phyloP scores from a whole-genome alignment of 2,888 invertebrate species.

The Amiota mariae region DNA sequence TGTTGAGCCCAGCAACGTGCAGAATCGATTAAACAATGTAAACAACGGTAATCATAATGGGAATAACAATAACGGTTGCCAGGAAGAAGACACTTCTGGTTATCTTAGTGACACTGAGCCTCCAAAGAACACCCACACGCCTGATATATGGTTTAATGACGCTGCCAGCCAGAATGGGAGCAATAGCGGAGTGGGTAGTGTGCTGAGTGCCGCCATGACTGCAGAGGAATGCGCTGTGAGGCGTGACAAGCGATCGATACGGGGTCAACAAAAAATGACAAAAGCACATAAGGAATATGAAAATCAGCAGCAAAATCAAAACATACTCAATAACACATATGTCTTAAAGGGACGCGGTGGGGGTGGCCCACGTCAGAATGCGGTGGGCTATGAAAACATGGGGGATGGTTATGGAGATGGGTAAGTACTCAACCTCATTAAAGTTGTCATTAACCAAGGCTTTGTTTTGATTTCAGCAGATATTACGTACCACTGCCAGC shows the following conservation, averaged over 20 bases:
- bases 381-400: conserved; percentile 49
- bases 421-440: conserved; percentile 46
- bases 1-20: conserved; percentile 59
- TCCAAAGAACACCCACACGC: conserved; percentile 75
- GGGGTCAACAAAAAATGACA: conserved; percentile 42
- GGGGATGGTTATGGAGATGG: conserved; percentile 47
- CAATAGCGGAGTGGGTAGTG: conserved; percentile 55
- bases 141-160: conserved; percentile 74
- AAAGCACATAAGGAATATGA: conserved; percentile 34
- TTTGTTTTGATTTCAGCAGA: conserved; percentile 35
- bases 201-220: conserved; percentile 49
- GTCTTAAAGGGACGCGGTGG: conserved; percentile 54
- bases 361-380: conserved; percentile 42
- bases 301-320: conserved; percentile 38
- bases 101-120: conserved; percentile 83
- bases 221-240: conserved; percentile 37
- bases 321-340: conserved; percentile 53
- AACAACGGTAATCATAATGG: conserved; percentile 58
- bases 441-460: conserved; percentile 1
- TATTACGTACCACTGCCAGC: conserved; percentile 65
- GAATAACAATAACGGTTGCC: conserved; percentile 71
- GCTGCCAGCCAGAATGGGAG: conserved; percentile 66
- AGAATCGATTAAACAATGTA: conserved; percentile 63
- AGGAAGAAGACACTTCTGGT: conserved; percentile 86
- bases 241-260: conserved; percentile 60